These are phyloP conservation scores for Sminthopsis crassicaudata DNA, from an alignment of 2,113 vertebrate species.

Conservation along the genomic window DNA sequence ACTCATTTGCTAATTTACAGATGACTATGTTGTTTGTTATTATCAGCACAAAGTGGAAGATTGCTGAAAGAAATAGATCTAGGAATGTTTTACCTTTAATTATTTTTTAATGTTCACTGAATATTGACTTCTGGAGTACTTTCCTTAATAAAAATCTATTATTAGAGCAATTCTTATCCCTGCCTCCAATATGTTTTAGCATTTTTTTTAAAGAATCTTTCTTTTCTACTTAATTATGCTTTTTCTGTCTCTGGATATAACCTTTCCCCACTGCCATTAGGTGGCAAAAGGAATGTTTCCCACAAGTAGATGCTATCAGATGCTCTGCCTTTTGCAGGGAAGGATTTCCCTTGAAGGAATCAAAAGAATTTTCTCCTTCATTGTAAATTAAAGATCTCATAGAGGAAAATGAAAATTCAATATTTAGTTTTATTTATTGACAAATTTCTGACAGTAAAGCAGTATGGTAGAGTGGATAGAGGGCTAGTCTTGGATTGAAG, in stretches of 20 bases:
- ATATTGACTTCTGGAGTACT: conserved; percentile 4
- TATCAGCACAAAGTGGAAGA: background rate
- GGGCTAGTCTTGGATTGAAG: background rate
- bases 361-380: conserved; percentile 38
- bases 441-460: conserved; percentile 22
- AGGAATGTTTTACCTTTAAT: background rate
- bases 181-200: background rate
- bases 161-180: background rate
- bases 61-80: background rate
- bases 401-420: conserved; percentile 38
- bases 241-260: conserved; percentile 22
- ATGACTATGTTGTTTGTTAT: conserved; percentile 6
- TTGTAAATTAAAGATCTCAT: background rate
- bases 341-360: conserved; percentile 17
- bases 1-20: conserved; percentile 42
- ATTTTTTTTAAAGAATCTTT: background rate
- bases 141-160: background rate
- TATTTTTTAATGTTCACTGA: background rate
- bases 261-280: conserved; percentile 41
- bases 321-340: conserved; percentile 58
- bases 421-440: conserved; percentile 1
- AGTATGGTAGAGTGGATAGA: background rate
- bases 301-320: conserved; percentile 64
- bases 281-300: conserved; percentile 54
- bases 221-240: conserved; percentile 5